Base-by-base conservation (phyloP, 2,888 invertebrate genomes). In the Chorisops tibialis region DNA sequence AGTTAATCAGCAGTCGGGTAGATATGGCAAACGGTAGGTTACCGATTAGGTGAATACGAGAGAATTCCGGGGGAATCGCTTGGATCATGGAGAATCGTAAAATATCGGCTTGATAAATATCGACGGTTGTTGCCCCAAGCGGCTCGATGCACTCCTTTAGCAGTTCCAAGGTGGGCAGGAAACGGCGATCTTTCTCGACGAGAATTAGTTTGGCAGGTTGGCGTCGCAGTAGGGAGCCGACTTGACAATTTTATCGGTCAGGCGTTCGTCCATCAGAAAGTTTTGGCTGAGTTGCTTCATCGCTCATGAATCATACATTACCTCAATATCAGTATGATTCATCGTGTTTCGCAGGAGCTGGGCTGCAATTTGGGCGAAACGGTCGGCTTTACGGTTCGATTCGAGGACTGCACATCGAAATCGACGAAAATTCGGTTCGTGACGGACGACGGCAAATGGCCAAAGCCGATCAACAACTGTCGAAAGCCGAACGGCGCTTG, bases 1-100 rank as follows among this genome's bases (percentile, higher is more conserved):
- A 97, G 65, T 87, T 84, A 61, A 99, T 88, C 4, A 99, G 88
- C 18, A 99, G 80, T 63, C 93, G 91, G 1, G 97, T 96, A 0
- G 99, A 93, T 1, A 99, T 89, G 75, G 88, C 93, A 76, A 99
- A 99, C 0, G 99, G 99, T 60, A 99, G 81, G 79, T 99, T 98
- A 19, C 97, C 97, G 70, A 95, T 89, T 38, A 96, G 74, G 72
- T 88, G 86, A 19, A 94, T 79, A 18, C 87, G 85, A 45, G 73
- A 70, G 12, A 4, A 22, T 2, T 90, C 88, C 45, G 82, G 78
- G 2, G 86, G 82, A 72, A 95, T 86, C 59, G 85, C 81, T 38
- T 80, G 77, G 47, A 84, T 83, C 68, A 95, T 81, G 71, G 91
- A 84, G 63, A 88, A 87, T 56, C 83, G 84, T 67, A 92, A 74